These are phyloP conservation scores for Agrochola macilenta DNA, from an alignment of 2,888 invertebrate genomes.

Conservation along the genomic window DNA sequence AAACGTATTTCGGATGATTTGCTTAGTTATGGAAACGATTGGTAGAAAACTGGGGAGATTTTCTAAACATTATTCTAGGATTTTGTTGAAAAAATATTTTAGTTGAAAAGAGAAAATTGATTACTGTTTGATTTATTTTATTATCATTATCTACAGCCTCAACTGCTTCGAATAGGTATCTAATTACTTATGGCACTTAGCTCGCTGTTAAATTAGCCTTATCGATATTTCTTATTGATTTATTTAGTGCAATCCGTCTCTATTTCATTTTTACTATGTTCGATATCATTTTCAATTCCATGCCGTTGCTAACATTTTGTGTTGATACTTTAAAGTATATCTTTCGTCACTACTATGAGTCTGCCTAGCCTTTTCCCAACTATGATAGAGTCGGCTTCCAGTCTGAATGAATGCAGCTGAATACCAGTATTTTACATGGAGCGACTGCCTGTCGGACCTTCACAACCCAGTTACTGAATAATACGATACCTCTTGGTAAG, in stretches of 20 bases:
- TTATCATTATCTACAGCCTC: not conserved
- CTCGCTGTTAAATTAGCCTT: not conserved
- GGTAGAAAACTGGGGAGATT: not conserved
- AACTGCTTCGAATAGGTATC: not conserved
- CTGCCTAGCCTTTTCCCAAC: not conserved
- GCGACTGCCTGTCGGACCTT: not conserved
- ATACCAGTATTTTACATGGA: not conserved
- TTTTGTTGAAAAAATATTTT: not conserved
- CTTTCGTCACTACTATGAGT: not conserved
- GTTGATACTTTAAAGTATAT: not conserved
- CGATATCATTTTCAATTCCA: not conserved
- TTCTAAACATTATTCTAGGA: not conserved
- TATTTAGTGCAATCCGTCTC: not conserved
- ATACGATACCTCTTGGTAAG: not conserved
- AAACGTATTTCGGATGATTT: slow-evolving; percentile 27
- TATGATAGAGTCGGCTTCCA: not conserved
- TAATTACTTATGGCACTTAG: not conserved
- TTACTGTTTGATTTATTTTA: not conserved
- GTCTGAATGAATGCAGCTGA: not conserved
- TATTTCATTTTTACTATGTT: not conserved
- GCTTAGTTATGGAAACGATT: not conserved
- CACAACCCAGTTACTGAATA: not conserved
- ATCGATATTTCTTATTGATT: not conserved
- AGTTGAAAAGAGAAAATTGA: not conserved
- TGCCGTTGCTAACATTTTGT: not conserved